Base-by-base conservation (phyloP, 1,140 invertebrate genomes). In the Leucophenga varia region DNA sequence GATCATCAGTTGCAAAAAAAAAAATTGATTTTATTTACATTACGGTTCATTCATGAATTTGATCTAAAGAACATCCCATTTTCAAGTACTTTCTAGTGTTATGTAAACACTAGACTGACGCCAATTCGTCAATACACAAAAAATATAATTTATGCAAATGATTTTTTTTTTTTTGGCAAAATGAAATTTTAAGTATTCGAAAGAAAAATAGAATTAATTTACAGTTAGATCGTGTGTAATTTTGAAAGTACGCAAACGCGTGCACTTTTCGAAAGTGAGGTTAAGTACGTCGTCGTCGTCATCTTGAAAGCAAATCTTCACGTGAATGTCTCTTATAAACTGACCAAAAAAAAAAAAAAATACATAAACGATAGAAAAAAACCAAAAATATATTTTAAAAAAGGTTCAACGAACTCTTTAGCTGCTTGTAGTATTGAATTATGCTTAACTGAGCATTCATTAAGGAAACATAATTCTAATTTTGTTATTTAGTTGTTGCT, bases 381-480 rank as follows among this genome's bases (percentile, higher is more conserved):
- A 43, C 21, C 42, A 16, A 30, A 49, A 49, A 54, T 44, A 59
- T 49, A 67, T 61, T 50, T 54, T 57, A 54, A 63, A 63, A 57
- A 57, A 57, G 59, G 63, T 67, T 67, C 63, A 67, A 35, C 67
- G 63, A 67, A 67, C 61, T n/a, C n/a, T n/a, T n/a, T n/a, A n/a
- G n/a, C 47, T 49, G 16, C 21, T n/a, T n/a, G n/a, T 54, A 48
- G 45, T 61, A 67, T 67, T 58, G 63, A 67, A 67, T 54, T 64
- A 67, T 67, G 63, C 57, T 65, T 67, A 67, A 56, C 58, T 25
- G 43, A 57, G 57, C 57, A 61, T 58, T 67, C 63, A 67, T 67
- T 67, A 67, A 59, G 63, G 63, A 67, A 67, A 67, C 63, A 67
- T 67, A 67, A 67, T 65, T 67, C 63, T 67, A 59, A 68, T 67